Evolutionary conservation across 2,113 vertebrate genomes (phyloP).

Genomic region (Oreochromis niloticus): DNA sequence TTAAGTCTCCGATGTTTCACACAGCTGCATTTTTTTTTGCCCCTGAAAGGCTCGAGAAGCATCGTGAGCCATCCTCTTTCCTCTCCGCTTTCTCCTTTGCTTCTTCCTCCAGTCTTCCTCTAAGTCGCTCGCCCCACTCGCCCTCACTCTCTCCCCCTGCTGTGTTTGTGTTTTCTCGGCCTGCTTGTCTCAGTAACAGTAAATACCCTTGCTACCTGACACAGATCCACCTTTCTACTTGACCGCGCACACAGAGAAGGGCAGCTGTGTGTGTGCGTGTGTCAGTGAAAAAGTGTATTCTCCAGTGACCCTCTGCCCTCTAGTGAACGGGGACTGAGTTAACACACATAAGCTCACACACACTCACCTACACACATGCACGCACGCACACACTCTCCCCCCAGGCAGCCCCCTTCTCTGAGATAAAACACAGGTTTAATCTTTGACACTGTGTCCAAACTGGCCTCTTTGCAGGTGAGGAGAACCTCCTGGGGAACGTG

Average conservation of each 20-base stretch:
- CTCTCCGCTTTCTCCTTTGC: background rate
- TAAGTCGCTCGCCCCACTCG: background rate
- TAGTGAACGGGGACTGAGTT: conserved; percentile 50
- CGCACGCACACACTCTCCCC: background rate
- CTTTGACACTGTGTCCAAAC: conserved; percentile 79
- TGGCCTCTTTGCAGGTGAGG: conserved; percentile 77
- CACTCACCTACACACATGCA: background rate
- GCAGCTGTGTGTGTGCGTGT: conserved; percentile 11
- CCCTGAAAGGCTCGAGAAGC: conserved; percentile 9
- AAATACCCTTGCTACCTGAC: conserved; percentile 69
- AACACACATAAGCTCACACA: background rate
- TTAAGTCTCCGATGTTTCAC: background rate
- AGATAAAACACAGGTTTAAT: conserved; percentile 70
- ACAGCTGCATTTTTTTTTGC: conserved; percentile 15
- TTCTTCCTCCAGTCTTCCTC: background rate
- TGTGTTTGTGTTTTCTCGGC: conserved; percentile 50
- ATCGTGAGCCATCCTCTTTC: background rate
- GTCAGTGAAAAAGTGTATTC: conserved; percentile 40
- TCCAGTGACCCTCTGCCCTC: conserved; percentile 61
- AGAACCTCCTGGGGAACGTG: conserved; percentile 55
- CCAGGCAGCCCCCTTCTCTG: conserved; percentile 35
- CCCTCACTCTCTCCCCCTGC: background rate
- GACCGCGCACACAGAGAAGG: conserved; percentile 60
- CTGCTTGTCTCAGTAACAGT: conserved; percentile 65
- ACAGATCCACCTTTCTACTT: conserved; percentile 71